Conservation (phyloP, 1,140 invertebrate species). For the Lasioglossum albipes region DNA sequence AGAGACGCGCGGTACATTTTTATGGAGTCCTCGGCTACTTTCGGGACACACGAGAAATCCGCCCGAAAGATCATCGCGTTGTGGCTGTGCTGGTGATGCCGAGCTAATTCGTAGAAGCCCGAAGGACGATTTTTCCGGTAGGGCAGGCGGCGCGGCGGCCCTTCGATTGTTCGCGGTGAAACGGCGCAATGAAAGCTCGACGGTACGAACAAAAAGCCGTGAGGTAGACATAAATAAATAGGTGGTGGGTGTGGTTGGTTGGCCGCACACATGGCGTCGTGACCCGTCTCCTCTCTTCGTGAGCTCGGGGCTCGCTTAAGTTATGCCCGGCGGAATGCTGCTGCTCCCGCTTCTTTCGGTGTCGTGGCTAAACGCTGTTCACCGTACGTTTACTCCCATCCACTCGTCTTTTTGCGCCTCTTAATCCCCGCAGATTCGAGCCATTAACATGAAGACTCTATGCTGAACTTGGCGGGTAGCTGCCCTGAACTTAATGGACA, state of each 20-base stretch:
- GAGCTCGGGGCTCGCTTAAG: slow-evolving; percentile 60
- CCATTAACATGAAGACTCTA: background rate
- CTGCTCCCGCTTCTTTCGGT: slow-evolving; percentile 57
- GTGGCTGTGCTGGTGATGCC: no score
- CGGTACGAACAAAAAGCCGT: slow-evolving; percentile 62
- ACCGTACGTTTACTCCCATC: slow-evolving; percentile 1
- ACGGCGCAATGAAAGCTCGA: slow-evolving; percentile 61
- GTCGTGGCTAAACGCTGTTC: slow-evolving; percentile 43
- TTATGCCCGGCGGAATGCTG: slow-evolving; percentile 65
- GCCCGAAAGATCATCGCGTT: background rate
- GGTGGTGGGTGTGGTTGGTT: slow-evolving; percentile 65
- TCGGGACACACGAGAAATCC: no score
- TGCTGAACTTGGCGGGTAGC: no score
- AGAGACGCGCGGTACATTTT: slow-evolving; percentile 49
- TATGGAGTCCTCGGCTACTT: slow-evolving; percentile 1
- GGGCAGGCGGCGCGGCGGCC: slow-evolving; percentile 27
- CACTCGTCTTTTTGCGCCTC: background rate
- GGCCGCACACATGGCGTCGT: slow-evolving; percentile 69
- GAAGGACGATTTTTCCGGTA: slow-evolving; percentile 44
- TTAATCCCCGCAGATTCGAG: background rate
- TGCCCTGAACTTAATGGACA: no score
- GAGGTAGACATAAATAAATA: slow-evolving; percentile 67
- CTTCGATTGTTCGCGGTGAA: slow-evolving; percentile 57
- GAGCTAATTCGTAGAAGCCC: background rate
- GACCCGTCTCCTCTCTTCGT: slow-evolving; percentile 65